phyloP scores from a whole-genome alignment of 2,888 invertebrate species.

The Perdita meconis region DNA sequence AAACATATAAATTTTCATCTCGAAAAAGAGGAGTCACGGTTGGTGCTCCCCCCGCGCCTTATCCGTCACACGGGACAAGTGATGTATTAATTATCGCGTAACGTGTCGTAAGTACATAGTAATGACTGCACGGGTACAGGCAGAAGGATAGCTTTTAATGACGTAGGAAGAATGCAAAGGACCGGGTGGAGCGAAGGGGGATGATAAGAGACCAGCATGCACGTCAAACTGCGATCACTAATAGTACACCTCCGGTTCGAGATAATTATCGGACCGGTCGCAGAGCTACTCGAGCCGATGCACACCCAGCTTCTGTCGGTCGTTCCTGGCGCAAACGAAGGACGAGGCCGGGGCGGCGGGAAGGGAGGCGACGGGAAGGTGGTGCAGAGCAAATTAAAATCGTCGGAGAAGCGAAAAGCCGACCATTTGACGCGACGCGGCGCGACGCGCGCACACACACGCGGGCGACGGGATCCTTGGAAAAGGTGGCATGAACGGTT shows the following conservation, averaged over 20 bases:
- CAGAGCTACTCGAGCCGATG: conserved; percentile 49
- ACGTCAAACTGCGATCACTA: conserved; percentile 76
- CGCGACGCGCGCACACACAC: too few relatives aligned
- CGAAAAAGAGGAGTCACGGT: conserved; percentile 16
- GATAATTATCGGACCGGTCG: conserved; percentile 76
- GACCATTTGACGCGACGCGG: conserved; percentile 53
- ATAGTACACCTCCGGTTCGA: conserved; percentile 76
- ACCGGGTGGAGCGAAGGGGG: conserved; percentile 35
- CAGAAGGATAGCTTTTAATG: conserved; percentile 72
- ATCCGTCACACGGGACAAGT: conserved; percentile 34
- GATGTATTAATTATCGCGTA: conserved; percentile 76
- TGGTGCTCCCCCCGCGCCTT: background rate
- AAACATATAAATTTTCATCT: conserved; percentile 11
- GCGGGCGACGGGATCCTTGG: conserved; percentile 7
- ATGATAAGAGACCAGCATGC: conserved; percentile 68
- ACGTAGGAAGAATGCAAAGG: conserved; percentile 62
- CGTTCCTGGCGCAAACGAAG: background rate
- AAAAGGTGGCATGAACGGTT: conserved; percentile 27
- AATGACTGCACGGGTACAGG: conserved; percentile 62
- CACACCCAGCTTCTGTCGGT: conserved; percentile 33
- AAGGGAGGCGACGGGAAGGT: conserved; percentile 21
- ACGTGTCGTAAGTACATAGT: conserved; percentile 72
- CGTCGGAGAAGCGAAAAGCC: conserved; percentile 64
- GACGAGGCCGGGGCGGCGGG: conserved; percentile 6
- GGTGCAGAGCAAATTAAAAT: conserved; percentile 65